Conservation (phyloP, 2,888 invertebrate species). For the Drosophila seclusa region DNA sequence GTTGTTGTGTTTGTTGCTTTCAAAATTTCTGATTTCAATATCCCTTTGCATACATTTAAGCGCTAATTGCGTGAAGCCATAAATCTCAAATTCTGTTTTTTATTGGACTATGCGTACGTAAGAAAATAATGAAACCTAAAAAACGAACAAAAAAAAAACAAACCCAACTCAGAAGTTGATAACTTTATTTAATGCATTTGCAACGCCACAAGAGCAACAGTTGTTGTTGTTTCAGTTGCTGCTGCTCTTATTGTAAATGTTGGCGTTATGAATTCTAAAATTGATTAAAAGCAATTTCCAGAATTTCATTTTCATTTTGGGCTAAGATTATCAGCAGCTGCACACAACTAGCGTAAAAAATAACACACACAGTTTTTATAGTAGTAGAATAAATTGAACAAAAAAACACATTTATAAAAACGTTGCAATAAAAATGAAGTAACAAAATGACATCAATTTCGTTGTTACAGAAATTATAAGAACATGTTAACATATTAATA, state of each 20-base stretch:
- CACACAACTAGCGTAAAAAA: conserved; percentile 1
- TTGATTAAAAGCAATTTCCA: conserved; percentile 15
- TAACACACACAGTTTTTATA: background rate
- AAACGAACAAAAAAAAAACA: conserved; percentile 2
- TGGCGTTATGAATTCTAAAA: conserved; percentile 18
- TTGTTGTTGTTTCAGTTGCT: conserved; percentile 12
- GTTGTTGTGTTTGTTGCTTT: conserved; percentile 18
- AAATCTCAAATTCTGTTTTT: conserved; percentile 68
- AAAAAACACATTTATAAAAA: background rate
- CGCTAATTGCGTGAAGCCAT: conserved; percentile 83
- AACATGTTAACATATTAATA: background rate
- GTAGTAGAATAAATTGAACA: background rate
- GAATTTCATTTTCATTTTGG: background rate
- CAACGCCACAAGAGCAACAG: conserved; percentile 50
- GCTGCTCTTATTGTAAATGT: conserved; percentile 1
- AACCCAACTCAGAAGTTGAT: conserved; percentile 54
- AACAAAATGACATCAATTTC: background rate
- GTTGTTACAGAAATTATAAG: background rate
- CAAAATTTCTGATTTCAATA: conserved; percentile 64
- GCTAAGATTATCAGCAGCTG: conserved; percentile 36
- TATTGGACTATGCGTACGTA: conserved; percentile 49
- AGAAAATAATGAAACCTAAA: conserved; percentile 34
- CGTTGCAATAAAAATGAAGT: background rate
- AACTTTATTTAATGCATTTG: conserved; percentile 74
- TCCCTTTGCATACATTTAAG: conserved; percentile 79